These are phyloP conservation scores for Eciton burchellii DNA, from an alignment of 1,140 invertebrate genomes.

Conservation along the genomic window DNA sequence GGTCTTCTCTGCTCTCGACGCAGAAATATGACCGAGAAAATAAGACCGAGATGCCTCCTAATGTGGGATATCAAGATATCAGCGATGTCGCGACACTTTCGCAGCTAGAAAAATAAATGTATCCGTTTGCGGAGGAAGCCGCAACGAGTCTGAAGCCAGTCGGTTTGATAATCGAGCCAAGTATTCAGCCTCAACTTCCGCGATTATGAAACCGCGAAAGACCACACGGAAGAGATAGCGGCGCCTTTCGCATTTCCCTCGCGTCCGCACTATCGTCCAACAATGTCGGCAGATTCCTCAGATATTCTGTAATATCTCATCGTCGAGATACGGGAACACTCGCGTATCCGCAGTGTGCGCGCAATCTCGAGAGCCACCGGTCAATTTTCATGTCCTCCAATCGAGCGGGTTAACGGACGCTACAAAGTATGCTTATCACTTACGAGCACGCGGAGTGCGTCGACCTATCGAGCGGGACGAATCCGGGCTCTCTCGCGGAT, in stretches of 20 bases:
- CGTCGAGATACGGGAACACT: conserved; percentile 15
- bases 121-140: too few relatives aligned
- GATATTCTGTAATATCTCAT: conserved; percentile 49
- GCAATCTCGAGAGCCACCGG: conserved; percentile 30
- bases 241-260: conserved; percentile 29
- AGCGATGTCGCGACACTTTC: too few relatives aligned
- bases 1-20: too few relatives aligned
- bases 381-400: conserved; percentile 38
- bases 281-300: neutral
- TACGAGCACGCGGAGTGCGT: conserved; percentile 24
- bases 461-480: conserved; percentile 44
- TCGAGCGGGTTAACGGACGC: conserved; percentile 29
- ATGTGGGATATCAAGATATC: too few relatives aligned
- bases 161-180: neutral
- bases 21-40: too few relatives aligned
- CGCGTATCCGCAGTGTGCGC: neutral
- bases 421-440: conserved; percentile 58
- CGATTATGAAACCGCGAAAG: neutral
- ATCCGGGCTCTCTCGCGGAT: conserved; percentile 28
- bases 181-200: neutral
- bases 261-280: conserved; percentile 2
- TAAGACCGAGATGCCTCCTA: too few relatives aligned
- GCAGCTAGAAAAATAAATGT: too few relatives aligned
- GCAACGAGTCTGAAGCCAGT: neutral
- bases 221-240: conserved; percentile 7